phyloP scores from a whole-genome alignment of 2,888 invertebrate genomes.

The Mycalesis mineus region DNA sequence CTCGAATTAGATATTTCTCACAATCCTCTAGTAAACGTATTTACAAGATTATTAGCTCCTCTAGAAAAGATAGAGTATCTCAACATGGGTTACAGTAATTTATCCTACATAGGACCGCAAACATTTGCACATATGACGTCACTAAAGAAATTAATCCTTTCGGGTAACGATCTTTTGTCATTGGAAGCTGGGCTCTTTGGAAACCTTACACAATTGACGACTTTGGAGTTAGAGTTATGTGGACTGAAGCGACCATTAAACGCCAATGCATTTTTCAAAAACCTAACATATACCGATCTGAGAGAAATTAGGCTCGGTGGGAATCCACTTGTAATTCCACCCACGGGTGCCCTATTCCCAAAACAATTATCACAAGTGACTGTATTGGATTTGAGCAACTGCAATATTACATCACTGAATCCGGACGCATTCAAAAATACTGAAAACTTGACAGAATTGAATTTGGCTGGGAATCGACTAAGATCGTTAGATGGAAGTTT shows the following conservation, averaged over 20 bases:
- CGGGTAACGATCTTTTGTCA: slow-evolving; percentile 82
- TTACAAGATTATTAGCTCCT: slow-evolving; percentile 81
- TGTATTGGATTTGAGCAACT: slow-evolving; percentile 81
- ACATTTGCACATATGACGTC: slow-evolving; percentile 84
- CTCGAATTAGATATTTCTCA: slow-evolving; percentile 83
- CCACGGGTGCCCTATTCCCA: slow-evolving; percentile 79
- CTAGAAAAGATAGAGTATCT: slow-evolving; percentile 82
- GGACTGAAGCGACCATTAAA: slow-evolving; percentile 81
- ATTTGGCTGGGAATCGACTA: slow-evolving; percentile 79
- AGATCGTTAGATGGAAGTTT: slow-evolving; percentile 69
- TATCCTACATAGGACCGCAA: slow-evolving; percentile 80
- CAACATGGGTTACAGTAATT: slow-evolving; percentile 85
- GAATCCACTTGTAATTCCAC: slow-evolving; percentile 81
- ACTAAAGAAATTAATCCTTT: slow-evolving; percentile 81
- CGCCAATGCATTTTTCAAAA: slow-evolving; percentile 82
- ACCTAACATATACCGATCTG: slow-evolving; percentile 80
- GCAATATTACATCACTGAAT: slow-evolving; percentile 80
- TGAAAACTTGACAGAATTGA: slow-evolving; percentile 80
- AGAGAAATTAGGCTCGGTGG: slow-evolving; percentile 83
- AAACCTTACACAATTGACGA: slow-evolving; percentile 81
- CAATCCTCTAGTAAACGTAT: slow-evolving; percentile 83
- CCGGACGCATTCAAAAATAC: slow-evolving; percentile 79
- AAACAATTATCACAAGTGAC: slow-evolving; percentile 81
- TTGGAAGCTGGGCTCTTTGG: slow-evolving; percentile 83
- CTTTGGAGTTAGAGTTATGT: slow-evolving; percentile 83